Base-by-base conservation (phyloP, 2,113 vertebrate genomes). In the Haemorhous mexicanus region DNA sequence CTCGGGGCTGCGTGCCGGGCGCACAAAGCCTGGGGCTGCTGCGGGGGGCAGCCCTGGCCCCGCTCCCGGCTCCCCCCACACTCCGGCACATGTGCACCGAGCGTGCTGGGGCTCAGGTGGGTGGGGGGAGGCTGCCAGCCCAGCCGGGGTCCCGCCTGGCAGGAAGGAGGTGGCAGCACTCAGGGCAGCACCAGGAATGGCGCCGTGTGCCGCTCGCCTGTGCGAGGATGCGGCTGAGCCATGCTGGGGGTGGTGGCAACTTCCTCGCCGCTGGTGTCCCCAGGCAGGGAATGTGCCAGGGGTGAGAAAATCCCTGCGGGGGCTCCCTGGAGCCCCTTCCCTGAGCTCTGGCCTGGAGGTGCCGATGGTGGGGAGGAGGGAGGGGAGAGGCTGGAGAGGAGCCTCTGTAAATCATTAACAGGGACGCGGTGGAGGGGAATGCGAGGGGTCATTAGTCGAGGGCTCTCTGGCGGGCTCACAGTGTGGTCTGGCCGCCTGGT, bases 161-260 rank as follows among this genome's bases (percentile, higher is more conserved):
- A 2, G 5, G 22, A 11, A 53, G 8, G 32, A 26, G 46, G 23
- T 30, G 82, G 11, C 58, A 56, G 16, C 4, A 22, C 49, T 8
- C 52, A 3, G 79, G 87, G 49, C 11, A 56, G 4, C 59, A 0
- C 44, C 58, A 10, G 63, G 41, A 39, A 33, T 0, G 6, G 39
- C 33, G 62, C 82, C 8, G 0, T 2, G 74, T 6, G 72, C 53
- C 2, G 0, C 9, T 27, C 26, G 26, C 46, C 58, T 0, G 3
- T 1, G 47, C 56, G 0, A 22, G 46, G 46, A 69, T n/a, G 44
- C 0, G 5, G 12, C 35, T 2, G 2, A 28, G 1, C 30, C 63
- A 0, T 0, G n/a, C 9, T 9, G 63, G 35, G 63, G 46, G 9
- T 10, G 58, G 10, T 0, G 2, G 49, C 53, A 35, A 1, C 58